Evolutionary conservation across 1,140 invertebrate species (phyloP), one percentile per base, ranked within the genome.

Genomic region (Drosophila tsacasi): DNA sequence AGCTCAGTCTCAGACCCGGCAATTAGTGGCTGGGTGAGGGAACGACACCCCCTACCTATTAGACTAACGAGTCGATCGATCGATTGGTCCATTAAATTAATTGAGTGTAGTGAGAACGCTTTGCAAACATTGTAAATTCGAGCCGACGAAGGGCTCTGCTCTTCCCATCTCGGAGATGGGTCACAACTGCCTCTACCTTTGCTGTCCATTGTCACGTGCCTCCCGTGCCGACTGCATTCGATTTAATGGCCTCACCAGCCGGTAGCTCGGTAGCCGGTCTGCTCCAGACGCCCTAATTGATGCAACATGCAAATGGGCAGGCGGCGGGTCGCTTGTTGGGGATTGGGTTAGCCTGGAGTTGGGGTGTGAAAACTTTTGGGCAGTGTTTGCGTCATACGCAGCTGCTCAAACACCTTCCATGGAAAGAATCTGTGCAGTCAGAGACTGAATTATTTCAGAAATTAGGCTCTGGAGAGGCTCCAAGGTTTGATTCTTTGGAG

Each of bases 51-150:
- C 15, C 61, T 30, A 50, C 59, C 64, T 61, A 62, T 77, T 83
- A 59, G 62, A 40, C 72, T 73, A 76, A 76, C 79, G 73, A 76
- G 47, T 81, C 71, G 46, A 72, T 65, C 62, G 85, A 90, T 90
- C 84, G 78, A 89, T 89, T 84, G 74, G 81, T 84, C 85, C 85
- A 89, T 89, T 89, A 89, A 89, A 89, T 89, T 81, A 89, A 89
- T 89, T 89, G 85, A 89, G 77, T 89, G 78, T 76, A 89, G 77
- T 78, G 69, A 54, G 84, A 90, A 66, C 78, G 84, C 77, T 89
- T 81, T 71, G 65, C 77, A 63, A 83, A 42, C 75, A 79, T 60
- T 72, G 54, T 73, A 40, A 40, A 49, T 37, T 72, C 44, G 27
- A 59, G 52, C 27, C 30, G 63, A 12, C 25, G 32, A 42, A 57